Evolutionary conservation across 35 echinoderm and acorn worm genomes (phyloP), one percentile per base, ranked within the genome.

Genomic region (Apostichopus parvimensis): DNA sequence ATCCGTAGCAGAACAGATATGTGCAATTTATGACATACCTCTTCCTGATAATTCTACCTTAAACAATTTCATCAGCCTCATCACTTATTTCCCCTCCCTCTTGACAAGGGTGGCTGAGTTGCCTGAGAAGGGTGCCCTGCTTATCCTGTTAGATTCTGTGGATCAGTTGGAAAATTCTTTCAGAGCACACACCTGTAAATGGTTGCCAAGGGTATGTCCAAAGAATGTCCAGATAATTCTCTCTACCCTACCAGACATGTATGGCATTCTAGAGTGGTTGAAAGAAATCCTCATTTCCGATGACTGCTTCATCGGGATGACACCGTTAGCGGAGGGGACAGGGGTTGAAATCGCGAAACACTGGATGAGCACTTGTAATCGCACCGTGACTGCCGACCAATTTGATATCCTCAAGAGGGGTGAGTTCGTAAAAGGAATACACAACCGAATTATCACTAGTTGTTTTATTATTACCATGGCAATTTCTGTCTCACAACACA

Each of bases 121-220:
- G 26, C 54, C 73, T 13, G 91, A 91, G 58, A 71, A 92, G 21
- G 77, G 91, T 7, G 90, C 94, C 71, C 87, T 98, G 34, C 70
- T 98, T 25, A 92, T 98, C 4, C 18, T 98, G 9, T 58, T 98
- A 34, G 96, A 98, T 80, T 98, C 96, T 17, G 64, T 98, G 24
- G 96, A 98, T 70, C 96, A 98, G 55, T 73, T 98, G 57, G 92
- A 93, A 34, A 79, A 88, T 57, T 64, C 79, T 76, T 79, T 94
- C 85, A 77, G 90, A 54, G 94, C 94, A 11, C 91, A 95, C 62
- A 90, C 87, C 65, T 97, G 94, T 78, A 92, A 88, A 59, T 98
- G 96, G 96, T 73, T 98, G 18, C 96, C 96, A 78, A 94, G 90
- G 70, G 78, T 54, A 8, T 91, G 93, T 71, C 92, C 94, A 8